Base-by-base conservation (phyloP, 1,140 invertebrate genomes). In the Monomorium pharaonis region DNA sequence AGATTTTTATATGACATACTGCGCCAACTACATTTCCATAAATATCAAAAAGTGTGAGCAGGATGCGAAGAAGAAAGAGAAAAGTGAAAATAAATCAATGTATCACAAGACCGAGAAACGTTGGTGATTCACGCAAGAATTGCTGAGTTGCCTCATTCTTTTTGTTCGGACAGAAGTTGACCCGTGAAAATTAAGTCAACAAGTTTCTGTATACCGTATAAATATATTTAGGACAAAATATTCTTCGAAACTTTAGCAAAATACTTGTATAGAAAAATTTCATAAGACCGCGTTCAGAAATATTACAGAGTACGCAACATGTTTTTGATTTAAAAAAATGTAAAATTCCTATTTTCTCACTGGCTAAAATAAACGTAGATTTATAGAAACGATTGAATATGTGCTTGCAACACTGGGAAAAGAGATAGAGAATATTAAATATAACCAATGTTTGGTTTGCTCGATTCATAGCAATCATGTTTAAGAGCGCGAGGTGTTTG, bases 1-100 rank as follows among this genome's bases (percentile, higher is more conserved):
- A 72, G 42, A 83, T 83, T 83, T 72, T 83, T 47, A 58, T 12
- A 67, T 37, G 18, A 62, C n/a, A 81, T 24, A 24, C 24, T 14
- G 33, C 24, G 42, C 5, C 77, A 51, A 18, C 37, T 33, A 51
- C 24, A 83, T 83, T 83, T 83, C 78, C 67, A 83, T 83, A 74
- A 83, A 60, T 58, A 83, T 83, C 37, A 51, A 47, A n/a, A 44
- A 58, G 27, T 60, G 37, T 51, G 14, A 18, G 24, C 65, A 24
- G 12, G 24, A 72, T 18, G 51, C 9, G 51, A 44, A 3, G 24
- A n/a, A 21, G 30, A 33, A 33, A 42, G 63, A 67, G 21, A 67
- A 67, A 33, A 67, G 14, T 51, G 14, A 33, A 18, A 14, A 58
- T 70, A 70, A 81, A 70, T 81, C 76, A 30, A 80, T 80, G 47